Evolutionary conservation across 2,888 invertebrate genomes (phyloP), one percentile per base, ranked within the genome.

Genomic region (Tenthredo distinguenda): DNA sequence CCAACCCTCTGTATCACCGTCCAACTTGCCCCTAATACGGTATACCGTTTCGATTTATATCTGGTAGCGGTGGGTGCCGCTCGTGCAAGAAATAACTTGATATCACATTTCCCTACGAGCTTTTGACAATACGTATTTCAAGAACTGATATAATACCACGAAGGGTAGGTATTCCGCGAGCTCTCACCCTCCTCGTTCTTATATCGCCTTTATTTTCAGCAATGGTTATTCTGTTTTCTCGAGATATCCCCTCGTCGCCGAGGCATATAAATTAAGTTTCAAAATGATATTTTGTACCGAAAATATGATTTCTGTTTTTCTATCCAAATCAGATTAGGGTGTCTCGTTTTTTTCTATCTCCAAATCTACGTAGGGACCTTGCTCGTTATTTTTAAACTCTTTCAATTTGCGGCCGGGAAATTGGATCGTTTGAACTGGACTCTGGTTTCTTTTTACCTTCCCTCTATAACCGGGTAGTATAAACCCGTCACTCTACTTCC

Each of bases 51-150:
- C 77, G 50, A 81, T 81, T 58, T 40, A 62, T n/a, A 62, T 81
- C 81, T 31, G 47, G 76, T 43, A 15, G 18, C 34, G 21, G n/a
- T 76, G 26, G 21, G 7, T 62, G 62, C 47, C 55, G 77, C 12
- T 77, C 77, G 50, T 55, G 77, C 82, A 68, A 85, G 76, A 84
- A 84, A 85, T 65, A 55, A 85, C 83, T n/a, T 43, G 62, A 62
- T 76, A 72, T 65, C 47, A 37, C 83, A 76, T 65, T 26, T 84
- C n/a, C 47, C 40, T 15, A 34, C 31, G 68, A 68, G 68, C 15
- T 34, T 34, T 68, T 34, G 68, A 68, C 68, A 34, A 68, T 68
- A 62, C 62, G 62, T 37, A 71, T 71, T 71, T 37, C 71, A 71
- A 34, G 71, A 71, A 37, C 26, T 37, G 71, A 71, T 34, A 34